Evolutionary conservation across 30 jellyfish, hydroid and myxozoan genomes (phyloP).

Genomic region (Chrysaora quinquecirrha): DNA sequence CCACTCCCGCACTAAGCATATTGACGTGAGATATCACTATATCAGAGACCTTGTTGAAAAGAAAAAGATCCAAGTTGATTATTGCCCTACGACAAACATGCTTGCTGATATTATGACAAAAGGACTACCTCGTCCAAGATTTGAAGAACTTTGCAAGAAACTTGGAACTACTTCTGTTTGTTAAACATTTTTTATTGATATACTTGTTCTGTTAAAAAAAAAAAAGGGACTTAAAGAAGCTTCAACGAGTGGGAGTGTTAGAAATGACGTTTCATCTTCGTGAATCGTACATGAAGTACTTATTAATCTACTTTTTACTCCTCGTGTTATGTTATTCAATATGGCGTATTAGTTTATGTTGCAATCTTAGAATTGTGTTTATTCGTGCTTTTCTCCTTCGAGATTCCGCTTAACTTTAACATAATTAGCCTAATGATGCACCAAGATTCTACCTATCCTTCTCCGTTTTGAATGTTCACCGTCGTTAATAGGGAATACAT

Average conservation of each 20-base stretch:
- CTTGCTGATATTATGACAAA: slow-evolving; percentile 39
- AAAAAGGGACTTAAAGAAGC: slow-evolving; percentile 5
- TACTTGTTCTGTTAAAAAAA: slow-evolving; percentile 12
- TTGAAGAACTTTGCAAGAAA: slow-evolving; percentile 38
- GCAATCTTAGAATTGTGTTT: too few species aligned
- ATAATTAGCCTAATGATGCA: background rate
- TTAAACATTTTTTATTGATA: background rate
- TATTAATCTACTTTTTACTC: too few species aligned
- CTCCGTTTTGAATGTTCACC: too few species aligned
- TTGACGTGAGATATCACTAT: slow-evolving; percentile 32
- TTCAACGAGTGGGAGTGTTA: slow-evolving; percentile 24
- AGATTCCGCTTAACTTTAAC: slow-evolving; percentile 26
- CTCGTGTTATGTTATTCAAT: too few species aligned
- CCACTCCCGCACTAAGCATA: slow-evolving; percentile 54
- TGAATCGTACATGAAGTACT: too few species aligned
- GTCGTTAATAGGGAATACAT: too few species aligned
- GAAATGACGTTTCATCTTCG: too few species aligned
- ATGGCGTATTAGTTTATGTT: too few species aligned
- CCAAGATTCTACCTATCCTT: too few species aligned
- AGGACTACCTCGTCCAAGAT: slow-evolving; percentile 37
- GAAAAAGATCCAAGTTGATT: slow-evolving; percentile 12
- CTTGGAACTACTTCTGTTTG: slow-evolving; percentile 6
- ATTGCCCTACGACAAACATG: slow-evolving; percentile 40
- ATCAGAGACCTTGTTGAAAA: background rate
- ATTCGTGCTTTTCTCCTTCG: too few species aligned